Conservation (phyloP, 2,888 invertebrate species). For the Anthrax anthrax region DNA sequence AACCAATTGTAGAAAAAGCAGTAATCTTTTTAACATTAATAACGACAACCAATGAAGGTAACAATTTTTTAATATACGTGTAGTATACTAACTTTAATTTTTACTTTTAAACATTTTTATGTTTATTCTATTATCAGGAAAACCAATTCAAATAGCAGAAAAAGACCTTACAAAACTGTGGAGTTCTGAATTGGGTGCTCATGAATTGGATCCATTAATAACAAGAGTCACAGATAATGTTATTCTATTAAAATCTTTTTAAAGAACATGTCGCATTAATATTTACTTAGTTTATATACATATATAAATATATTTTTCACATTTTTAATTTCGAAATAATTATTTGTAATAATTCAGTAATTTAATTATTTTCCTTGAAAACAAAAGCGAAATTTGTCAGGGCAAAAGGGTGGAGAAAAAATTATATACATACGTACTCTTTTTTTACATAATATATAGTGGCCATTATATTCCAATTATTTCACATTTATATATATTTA, state of each 20-base stretch:
- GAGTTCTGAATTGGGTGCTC: constrained; percentile 16
- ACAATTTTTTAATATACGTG: too few relatives aligned
- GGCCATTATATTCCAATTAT: neutral
- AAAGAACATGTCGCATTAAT: too few relatives aligned
- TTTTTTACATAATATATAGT: too few relatives aligned
- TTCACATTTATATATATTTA: neutral
- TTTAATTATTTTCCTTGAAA: too few relatives aligned
- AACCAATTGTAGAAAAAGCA: constrained; percentile 33
- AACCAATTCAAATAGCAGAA: constrained; percentile 16
- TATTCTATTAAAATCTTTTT: too few relatives aligned
- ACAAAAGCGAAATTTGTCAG: too few relatives aligned
- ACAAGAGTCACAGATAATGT: constrained; percentile 29
- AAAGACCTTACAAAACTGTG: constrained; percentile 20
- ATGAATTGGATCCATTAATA: constrained; percentile 25
- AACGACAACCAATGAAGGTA: constrained; percentile 15
- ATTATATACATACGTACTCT: too few relatives aligned
- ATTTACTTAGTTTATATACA: too few relatives aligned
- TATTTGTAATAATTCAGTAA: too few relatives aligned
- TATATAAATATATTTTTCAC: too few relatives aligned
- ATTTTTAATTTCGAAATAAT: too few relatives aligned
- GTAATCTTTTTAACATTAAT: constrained; percentile 34
- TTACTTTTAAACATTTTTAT: neutral
- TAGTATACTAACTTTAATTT: neutral
- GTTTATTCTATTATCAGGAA: constrained; percentile 5
- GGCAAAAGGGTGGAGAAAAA: too few relatives aligned